Evolutionary conservation across 2,113 vertebrate species (phyloP).

Genomic region (Trichomycterus rosablanca): DNA sequence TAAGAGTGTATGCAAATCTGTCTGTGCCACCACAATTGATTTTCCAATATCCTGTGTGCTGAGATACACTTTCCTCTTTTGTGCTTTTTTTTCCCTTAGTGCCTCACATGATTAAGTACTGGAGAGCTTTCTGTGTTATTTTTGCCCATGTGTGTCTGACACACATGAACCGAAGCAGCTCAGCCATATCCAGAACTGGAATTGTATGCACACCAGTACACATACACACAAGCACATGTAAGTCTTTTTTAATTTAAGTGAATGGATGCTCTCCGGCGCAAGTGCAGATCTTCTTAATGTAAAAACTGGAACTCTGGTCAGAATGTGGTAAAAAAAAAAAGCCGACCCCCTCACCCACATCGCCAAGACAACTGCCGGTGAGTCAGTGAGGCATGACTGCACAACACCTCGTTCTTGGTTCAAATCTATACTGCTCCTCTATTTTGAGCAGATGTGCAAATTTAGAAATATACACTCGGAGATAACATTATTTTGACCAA

Average conservation of each 20-base stretch:
- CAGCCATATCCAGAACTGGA: constrained; percentile 7
- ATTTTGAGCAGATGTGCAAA: no score
- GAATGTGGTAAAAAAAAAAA: constrained; percentile 22
- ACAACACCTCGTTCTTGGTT: constrained; percentile 21
- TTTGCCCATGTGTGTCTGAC: constrained; percentile 18
- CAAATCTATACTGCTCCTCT: no score
- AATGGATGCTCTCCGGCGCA: no score
- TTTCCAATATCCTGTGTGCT: constrained; percentile 61
- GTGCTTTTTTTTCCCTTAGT: constrained; percentile 6
- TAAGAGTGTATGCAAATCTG: constrained; percentile 56
- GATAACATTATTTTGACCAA: no score
- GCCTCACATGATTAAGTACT: constrained; percentile 39
- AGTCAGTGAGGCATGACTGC: constrained; percentile 34
- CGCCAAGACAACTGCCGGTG: constrained; percentile 14
- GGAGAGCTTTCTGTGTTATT: constrained; percentile 17
- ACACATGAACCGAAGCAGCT: constrained; percentile 9
- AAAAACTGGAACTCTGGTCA: constrained; percentile 24
- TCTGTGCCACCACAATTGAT: constrained; percentile 66
- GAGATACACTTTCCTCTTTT: constrained; percentile 46
- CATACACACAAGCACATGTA: constrained; percentile 36
- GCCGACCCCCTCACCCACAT: constrained; percentile 30
- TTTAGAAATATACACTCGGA: no score
- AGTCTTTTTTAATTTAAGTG: constrained; percentile 13
- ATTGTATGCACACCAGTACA: neutral
- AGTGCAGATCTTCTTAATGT: neutral